Evolutionary conservation across 2,797 vertebrate species (phyloP).

Genomic region (Characodon lateralis): DNA sequence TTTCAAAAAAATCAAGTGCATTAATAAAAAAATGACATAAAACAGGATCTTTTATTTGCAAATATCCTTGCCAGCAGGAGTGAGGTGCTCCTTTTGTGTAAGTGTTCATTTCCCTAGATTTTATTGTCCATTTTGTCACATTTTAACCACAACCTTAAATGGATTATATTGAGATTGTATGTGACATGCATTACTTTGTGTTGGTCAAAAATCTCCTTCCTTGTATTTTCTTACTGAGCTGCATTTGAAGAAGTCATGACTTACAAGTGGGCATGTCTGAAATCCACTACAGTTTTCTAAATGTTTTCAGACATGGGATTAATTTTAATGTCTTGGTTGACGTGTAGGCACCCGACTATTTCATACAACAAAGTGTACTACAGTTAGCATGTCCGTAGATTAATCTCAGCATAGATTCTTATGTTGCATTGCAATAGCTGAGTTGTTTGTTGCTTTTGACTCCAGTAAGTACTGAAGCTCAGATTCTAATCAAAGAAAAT

Average conservation of each 20-base stretch:
- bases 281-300: too few relatives aligned
- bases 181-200: not conserved
- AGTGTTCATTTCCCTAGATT: not conserved
- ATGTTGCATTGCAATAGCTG: not conserved
- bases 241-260: too few relatives aligned
- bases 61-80: not conserved
- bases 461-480: not conserved
- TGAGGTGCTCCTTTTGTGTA: not conserved
- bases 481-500: not conserved
- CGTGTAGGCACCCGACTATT: not conserved
- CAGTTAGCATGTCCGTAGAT: not conserved
- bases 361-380: not conserved
- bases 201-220: too few relatives aligned
- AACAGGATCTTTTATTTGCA: not conserved
- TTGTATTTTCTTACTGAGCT: too few relatives aligned
- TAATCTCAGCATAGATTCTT: not conserved
- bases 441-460: not conserved
- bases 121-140: not conserved
- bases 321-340: not conserved
- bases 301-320: too few relatives aligned
- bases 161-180: not conserved
- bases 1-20: not conserved
- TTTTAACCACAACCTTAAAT: not conserved
- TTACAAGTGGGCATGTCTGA: too few relatives aligned
- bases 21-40: not conserved